A percentile compares a stretch with the other conserved stretches of the same genome.
These are phyloP conservation scores for Dryomyza anilis DNA, from an alignment of 2,888 invertebrate genomes.

Conservation along the genomic window DNA sequence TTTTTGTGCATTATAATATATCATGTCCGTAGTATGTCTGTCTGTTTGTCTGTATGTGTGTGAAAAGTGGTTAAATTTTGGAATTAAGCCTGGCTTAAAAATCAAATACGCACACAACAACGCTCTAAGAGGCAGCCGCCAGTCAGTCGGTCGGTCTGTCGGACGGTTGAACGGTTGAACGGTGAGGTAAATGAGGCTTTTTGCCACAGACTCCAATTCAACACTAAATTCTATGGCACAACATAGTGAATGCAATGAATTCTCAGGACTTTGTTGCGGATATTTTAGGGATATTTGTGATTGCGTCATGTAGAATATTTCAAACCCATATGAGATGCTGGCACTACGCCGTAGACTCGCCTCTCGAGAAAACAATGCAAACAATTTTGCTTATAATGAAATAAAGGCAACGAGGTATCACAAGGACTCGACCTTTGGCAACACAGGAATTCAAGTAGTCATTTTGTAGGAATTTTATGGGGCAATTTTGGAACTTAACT, in stretches of 20 bases:
- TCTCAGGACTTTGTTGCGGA: slow-evolving; percentile 29
- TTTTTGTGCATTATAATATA: slow-evolving; percentile 5
- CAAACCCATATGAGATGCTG: too few species aligned
- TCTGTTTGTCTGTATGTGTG: neutral
- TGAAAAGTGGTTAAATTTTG: slow-evolving; percentile 10
- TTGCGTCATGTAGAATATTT: neutral
- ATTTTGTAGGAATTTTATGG: too few species aligned
- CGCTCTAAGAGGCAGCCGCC: neutral
- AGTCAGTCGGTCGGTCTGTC: neutral
- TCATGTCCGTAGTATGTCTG: neutral
- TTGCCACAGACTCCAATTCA: neutral
- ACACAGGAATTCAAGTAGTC: too few species aligned
- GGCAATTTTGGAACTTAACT: too few species aligned
- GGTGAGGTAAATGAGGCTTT: too few species aligned
- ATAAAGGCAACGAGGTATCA: too few species aligned
- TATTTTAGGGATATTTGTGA: slow-evolving; percentile 26
- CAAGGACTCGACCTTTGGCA: too few species aligned
- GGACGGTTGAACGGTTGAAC: neutral
- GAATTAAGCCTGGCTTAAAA: slow-evolving; percentile 18
- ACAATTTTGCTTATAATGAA: too few species aligned
- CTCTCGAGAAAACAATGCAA: too few species aligned
- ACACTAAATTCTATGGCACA: slow-evolving; percentile 9
- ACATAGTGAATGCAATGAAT: slow-evolving; percentile 14
- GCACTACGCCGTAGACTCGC: too few species aligned
- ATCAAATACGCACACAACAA: slow-evolving; percentile 5